These are phyloP conservation scores for Thalpophila matura DNA, from an alignment of 2,888 invertebrate genomes.

Conservation along the genomic window DNA sequence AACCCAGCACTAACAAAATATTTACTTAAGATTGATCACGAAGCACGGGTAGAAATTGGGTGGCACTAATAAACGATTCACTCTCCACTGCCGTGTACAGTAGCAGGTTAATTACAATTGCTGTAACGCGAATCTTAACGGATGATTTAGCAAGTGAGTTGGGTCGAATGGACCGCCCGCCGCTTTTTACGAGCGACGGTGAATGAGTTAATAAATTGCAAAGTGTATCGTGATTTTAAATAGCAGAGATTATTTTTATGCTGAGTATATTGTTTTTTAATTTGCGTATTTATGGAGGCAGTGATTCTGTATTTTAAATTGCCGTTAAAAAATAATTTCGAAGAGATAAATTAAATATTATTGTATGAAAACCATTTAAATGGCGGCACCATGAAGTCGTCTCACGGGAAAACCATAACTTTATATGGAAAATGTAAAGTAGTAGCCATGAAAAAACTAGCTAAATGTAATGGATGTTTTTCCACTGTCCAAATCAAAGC, in stretches of 20 bases:
- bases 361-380: not conserved
- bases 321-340: not conserved
- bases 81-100: slow-evolving; percentile 69
- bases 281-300: slow-evolving; percentile 1
- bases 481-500: no score
- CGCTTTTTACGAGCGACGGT: slow-evolving; percentile 59
- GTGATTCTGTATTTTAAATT: slow-evolving; percentile 8
- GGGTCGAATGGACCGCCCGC: slow-evolving; percentile 69
- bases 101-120: slow-evolving; percentile 77
- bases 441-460: no score
- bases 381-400: no score
- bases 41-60: slow-evolving; percentile 56
- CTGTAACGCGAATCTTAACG: slow-evolving; percentile 75
- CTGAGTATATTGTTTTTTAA: slow-evolving; percentile 27
- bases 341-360: not conserved
- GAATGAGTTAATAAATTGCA: slow-evolving; percentile 64
- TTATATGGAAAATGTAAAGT: no score
- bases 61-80: slow-evolving; percentile 72
- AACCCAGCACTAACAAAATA: slow-evolving; percentile 28
- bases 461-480: no score
- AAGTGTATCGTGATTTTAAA: slow-evolving; percentile 56
- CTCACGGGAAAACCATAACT: no score
- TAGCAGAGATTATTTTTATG: slow-evolving; percentile 36
- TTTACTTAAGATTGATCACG: slow-evolving; percentile 65
- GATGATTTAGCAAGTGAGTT: slow-evolving; percentile 76